These are phyloP conservation scores for Hephaestus fuliginosus DNA, from an alignment of 2,797 vertebrate genomes.

Conservation along the genomic window DNA sequence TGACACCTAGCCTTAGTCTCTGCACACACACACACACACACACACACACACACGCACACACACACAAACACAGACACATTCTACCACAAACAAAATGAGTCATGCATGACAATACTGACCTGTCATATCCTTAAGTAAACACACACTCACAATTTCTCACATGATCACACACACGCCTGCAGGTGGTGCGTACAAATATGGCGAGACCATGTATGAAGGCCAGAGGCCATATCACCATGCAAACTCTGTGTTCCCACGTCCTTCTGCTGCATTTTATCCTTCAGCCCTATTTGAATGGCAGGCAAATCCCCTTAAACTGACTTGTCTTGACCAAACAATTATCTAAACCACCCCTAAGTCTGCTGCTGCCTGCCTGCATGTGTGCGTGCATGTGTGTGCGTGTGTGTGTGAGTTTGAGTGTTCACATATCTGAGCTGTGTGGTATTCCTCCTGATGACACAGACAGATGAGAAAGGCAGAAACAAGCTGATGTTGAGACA, in stretches of 20 bases:
- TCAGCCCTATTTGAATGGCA: constrained; percentile 83
- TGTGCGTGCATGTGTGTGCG: neutral
- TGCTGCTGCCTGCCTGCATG: constrained; percentile 10
- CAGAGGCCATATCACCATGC: constrained; percentile 51
- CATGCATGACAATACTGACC: constrained; percentile 62
- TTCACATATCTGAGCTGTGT: constrained; percentile 27
- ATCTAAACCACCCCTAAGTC: constrained; percentile 53
- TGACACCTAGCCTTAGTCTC: constrained; percentile 70
- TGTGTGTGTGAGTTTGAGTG: constrained; percentile 2
- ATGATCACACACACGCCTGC: constrained; percentile 22
- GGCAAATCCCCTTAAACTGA: constrained; percentile 82
- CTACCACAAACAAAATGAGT: constrained; percentile 52
- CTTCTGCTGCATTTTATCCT: constrained; percentile 57
- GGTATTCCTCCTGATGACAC: constrained; percentile 41
- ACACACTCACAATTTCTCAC: constrained; percentile 21
- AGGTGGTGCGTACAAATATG: constrained; percentile 34
- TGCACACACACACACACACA: constrained; percentile 9
- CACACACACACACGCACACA: neutral
- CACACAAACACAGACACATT: neutral
- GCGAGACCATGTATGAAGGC: constrained; percentile 29
- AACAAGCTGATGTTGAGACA: constrained; percentile 50
- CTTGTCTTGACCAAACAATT: constrained; percentile 72
- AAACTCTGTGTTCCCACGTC: constrained; percentile 51
- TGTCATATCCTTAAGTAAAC: constrained; percentile 48
- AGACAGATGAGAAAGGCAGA: constrained; percentile 41